phyloP scores from a whole-genome alignment of 2,888 invertebrate genomes.

The Cordilura impudica region DNA sequence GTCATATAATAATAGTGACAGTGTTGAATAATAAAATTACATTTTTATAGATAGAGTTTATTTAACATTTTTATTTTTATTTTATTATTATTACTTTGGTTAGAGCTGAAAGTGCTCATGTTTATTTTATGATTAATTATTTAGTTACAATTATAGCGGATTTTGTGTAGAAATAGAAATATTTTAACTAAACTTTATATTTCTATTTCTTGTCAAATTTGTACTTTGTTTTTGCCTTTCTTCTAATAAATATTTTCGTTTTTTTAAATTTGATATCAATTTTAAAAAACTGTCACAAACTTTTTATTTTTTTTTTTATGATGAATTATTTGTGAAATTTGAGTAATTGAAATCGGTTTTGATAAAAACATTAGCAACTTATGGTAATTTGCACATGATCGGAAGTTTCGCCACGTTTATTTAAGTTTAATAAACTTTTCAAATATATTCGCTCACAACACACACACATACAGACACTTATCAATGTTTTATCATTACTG shows the following conservation, averaged over 20 bases:
- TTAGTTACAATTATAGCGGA: conserved; percentile 2
- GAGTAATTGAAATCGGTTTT: neutral
- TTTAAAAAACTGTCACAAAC: too few species aligned
- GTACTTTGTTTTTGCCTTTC: neutral
- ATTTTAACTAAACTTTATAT: neutral
- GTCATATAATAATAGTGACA: conserved; percentile 31
- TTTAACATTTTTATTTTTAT: neutral
- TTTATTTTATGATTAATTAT: conserved; percentile 19
- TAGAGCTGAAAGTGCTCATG: neutral
- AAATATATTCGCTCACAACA: neutral
- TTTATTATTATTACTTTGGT: neutral
- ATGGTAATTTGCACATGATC: conserved; percentile 47
- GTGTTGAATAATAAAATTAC: conserved; percentile 17
- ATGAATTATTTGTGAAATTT: neutral
- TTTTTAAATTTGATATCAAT: neutral
- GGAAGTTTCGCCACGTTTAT: neutral
- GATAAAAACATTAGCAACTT: too few species aligned
- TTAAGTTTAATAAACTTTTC: neutral
- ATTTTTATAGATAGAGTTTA: conserved; percentile 1
- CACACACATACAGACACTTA: neutral
- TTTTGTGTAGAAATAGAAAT: neutral
- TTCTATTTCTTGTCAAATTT: too few species aligned
- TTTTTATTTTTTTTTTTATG: neutral
- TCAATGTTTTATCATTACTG: neutral
- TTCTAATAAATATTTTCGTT: neutral